Percentiles rank a stretch among this genome's conserved stretches.
Evolutionary conservation across 2,797 vertebrate species (phyloP).

Genomic region (Sebastes cheni): DNA sequence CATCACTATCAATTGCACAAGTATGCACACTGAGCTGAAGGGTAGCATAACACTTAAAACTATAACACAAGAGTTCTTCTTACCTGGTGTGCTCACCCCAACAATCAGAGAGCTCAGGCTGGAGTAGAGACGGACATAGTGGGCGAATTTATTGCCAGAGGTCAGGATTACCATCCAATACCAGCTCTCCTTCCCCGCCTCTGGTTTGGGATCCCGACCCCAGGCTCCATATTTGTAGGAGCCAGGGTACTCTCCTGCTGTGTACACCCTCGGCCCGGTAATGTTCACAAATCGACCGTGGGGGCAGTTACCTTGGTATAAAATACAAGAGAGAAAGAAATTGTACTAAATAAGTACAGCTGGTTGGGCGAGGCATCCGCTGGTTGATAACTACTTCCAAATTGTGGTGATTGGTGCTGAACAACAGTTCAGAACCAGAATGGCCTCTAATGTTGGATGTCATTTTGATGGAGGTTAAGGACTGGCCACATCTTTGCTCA

Average conservation of each 20-base stretch:
- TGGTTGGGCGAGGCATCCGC: background rate
- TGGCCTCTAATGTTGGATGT: background rate
- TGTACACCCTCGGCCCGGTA: conserved; percentile 52
- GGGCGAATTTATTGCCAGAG: conserved; percentile 47
- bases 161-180: conserved; percentile 79
- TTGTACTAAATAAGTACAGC: background rate
- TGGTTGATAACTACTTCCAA: background rate
- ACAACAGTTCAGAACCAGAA: background rate
- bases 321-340: background rate
- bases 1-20: background rate
- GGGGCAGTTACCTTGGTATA: conserved; percentile 63
- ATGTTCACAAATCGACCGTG: conserved; percentile 65
- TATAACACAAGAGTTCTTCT: background rate
- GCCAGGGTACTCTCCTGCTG: conserved; percentile 70
- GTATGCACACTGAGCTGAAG: background rate
- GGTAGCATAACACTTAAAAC: no score
- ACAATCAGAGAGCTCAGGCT: conserved; percentile 71
- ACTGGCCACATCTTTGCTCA: background rate
- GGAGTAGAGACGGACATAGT: conserved; percentile 73
- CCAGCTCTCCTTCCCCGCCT: conserved; percentile 71
- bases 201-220: conserved; percentile 80
- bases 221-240: conserved; percentile 75
- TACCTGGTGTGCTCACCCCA: conserved; percentile 64
- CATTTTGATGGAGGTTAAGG: background rate
- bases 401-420: no score